Evolutionary conservation across 2,797 vertebrate species (phyloP).

Genomic region (Ciconia nigra): DNA sequence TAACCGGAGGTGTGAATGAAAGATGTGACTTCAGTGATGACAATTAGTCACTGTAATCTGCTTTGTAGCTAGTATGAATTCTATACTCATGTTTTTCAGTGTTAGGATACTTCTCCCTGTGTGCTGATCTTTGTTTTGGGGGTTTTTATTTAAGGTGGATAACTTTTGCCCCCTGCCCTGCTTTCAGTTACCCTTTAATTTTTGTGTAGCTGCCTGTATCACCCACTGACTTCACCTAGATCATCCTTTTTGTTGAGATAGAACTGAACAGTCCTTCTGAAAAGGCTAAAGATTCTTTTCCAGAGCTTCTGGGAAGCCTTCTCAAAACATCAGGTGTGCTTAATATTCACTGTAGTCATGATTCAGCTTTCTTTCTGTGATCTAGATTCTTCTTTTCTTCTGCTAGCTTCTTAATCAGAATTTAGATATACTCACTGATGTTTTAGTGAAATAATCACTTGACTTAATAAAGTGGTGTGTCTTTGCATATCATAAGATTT

Average conservation of each 20-base stretch:
- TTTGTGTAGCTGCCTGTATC: neutral
- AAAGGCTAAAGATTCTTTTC: neutral
- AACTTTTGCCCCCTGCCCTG: neutral
- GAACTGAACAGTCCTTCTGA: neutral
- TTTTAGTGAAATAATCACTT: neutral
- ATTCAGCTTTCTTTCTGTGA: neutral
- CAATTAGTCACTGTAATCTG: neutral
- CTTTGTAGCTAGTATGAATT: neutral
- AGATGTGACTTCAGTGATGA: neutral
- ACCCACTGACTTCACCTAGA: neutral
- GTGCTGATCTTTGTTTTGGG: neutral
- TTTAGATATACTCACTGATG: neutral
- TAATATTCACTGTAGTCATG: neutral
- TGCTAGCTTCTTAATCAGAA: neutral
- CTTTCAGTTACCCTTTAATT: neutral
- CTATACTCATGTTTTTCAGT: neutral
- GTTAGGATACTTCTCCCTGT: neutral
- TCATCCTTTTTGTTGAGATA: neutral
- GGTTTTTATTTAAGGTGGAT: neutral
- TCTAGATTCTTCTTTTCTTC: neutral
- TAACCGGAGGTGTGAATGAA: neutral
- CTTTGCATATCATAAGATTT: neutral
- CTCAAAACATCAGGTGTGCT: neutral
- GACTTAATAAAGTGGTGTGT: neutral
- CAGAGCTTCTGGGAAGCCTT: neutral